Evolutionary conservation across 2,888 invertebrate species (phyloP).

Genomic region (Acronicta aceris): DNA sequence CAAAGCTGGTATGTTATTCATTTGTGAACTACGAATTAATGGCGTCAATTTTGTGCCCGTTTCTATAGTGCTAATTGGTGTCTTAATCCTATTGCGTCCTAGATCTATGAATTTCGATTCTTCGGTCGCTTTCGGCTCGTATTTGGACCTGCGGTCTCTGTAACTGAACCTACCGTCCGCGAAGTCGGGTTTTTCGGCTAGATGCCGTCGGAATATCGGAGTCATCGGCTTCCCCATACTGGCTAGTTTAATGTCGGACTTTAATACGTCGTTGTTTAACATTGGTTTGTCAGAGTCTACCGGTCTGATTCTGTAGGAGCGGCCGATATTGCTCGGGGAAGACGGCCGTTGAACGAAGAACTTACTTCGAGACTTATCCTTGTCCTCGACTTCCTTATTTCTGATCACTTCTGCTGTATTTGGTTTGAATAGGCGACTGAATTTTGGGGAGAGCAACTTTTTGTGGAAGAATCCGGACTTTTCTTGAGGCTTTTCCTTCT

Average conservation of each 20-base stretch:
- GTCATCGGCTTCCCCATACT: slow-evolving; percentile 85
- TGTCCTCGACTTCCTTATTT: slow-evolving; percentile 67
- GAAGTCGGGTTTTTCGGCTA: slow-evolving; percentile 73
- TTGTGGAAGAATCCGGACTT: slow-evolving; percentile 78
- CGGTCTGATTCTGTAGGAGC: slow-evolving; percentile 77
- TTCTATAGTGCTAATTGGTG: slow-evolving; percentile 55
- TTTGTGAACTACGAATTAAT: slow-evolving; percentile 60
- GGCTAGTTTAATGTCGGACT: slow-evolving; percentile 80
- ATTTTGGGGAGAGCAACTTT: slow-evolving; percentile 81
- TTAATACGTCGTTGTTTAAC: slow-evolving; percentile 68
- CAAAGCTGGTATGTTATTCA: slow-evolving; percentile 56
- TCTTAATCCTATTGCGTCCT: slow-evolving; percentile 73
- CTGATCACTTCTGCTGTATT: slow-evolving; percentile 70
- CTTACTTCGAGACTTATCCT: slow-evolving; percentile 79
- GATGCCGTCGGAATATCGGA: slow-evolving; percentile 79
- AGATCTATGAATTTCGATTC: slow-evolving; percentile 72
- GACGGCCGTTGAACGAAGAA: slow-evolving; percentile 81
- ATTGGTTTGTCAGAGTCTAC: slow-evolving; percentile 52
- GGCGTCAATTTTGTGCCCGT: slow-evolving; percentile 56
- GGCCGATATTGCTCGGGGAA: slow-evolving; percentile 67
- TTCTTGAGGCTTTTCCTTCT: slow-evolving; percentile 66
- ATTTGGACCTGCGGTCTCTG: slow-evolving; percentile 70
- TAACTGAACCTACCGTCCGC: slow-evolving; percentile 81
- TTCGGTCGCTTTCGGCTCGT: slow-evolving; percentile 58
- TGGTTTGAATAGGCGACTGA: slow-evolving; percentile 81